phyloP scores from a whole-genome alignment of 64 coral and sea anemone species.

The Porites australiensis region DNA sequence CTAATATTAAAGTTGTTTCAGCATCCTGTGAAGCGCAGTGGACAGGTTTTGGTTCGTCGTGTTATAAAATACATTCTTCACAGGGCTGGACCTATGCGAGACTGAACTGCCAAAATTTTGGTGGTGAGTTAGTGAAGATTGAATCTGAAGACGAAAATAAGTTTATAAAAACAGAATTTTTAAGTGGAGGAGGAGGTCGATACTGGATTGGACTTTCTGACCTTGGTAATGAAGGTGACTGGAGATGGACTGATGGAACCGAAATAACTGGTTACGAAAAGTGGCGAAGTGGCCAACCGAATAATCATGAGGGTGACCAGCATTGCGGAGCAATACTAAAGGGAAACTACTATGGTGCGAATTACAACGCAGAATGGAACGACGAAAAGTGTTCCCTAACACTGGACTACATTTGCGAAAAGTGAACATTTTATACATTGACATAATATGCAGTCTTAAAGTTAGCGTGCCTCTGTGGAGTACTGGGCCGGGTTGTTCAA shows the following conservation, averaged over 20 bases:
- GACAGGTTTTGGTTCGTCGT: too few species aligned
- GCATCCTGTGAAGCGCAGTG: too few species aligned
- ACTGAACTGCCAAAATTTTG: not conserved
- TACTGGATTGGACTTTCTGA: constrained; percentile 10
- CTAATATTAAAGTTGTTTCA: too few species aligned
- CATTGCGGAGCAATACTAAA: not conserved
- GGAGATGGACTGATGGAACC: constrained; percentile 13
- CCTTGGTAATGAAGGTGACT: not conserved
- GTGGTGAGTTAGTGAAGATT: not conserved
- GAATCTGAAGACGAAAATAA: not conserved
- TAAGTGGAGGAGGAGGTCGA: not conserved
- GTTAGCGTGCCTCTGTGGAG: too few species aligned
- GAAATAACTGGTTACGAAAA: not conserved
- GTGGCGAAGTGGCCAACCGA: not conserved
- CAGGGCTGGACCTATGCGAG: not conserved
- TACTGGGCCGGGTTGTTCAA: too few species aligned
- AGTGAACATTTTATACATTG: too few species aligned
- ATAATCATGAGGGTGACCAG: not conserved
- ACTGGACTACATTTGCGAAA: too few species aligned
- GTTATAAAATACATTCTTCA: too few species aligned
- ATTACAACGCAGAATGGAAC: too few species aligned
- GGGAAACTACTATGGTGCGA: too few species aligned
- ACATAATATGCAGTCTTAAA: too few species aligned
- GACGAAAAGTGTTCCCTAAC: too few species aligned
- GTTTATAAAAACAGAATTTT: not conserved